phyloP scores from a whole-genome alignment of 35 echinoderm and acorn worm genomes.

The Ptychodera flava region DNA sequence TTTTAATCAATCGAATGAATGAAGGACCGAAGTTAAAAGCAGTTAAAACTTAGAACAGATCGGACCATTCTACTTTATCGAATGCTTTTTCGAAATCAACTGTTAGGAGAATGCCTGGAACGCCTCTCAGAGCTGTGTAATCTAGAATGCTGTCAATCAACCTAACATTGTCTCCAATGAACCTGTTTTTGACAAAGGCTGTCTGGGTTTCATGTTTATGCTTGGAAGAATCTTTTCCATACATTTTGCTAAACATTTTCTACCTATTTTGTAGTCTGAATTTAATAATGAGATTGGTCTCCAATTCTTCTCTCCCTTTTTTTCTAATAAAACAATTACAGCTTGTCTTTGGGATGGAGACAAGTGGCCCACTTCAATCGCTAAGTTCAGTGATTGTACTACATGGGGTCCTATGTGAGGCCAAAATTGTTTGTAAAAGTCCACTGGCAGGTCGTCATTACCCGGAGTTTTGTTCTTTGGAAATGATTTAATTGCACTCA shows the following conservation, averaged over 20 bases:
- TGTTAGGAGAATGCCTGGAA: conserved; percentile 5
- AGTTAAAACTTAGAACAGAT: conserved; percentile 8
- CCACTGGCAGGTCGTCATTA: background rate
- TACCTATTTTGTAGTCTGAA: conserved; percentile 8
- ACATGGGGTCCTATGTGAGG: background rate
- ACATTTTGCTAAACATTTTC: background rate
- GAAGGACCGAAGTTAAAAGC: background rate
- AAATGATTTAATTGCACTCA: background rate
- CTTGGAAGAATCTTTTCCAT: background rate
- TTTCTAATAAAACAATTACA: too few species aligned
- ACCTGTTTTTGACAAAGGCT: too few species aligned
- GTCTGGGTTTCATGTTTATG: conserved; percentile 14
- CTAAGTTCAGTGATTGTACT: background rate
- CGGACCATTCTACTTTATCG: background rate
- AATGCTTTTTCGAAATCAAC: conserved; percentile 30
- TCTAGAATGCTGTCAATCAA: background rate
- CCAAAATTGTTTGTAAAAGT: conserved; percentile 27
- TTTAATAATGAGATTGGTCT: conserved; percentile 20
- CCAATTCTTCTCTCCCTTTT: conserved; percentile 13
- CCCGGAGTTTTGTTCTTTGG: background rate
- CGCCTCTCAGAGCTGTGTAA: background rate
- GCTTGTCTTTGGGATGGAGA: too few species aligned
- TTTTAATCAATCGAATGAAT: conserved; percentile 4
- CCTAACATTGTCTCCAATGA: conserved; percentile 19
- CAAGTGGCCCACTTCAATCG: too few species aligned